These are phyloP conservation scores for Aphelenchoides avenae DNA, from an alignment of 1,140 invertebrate species.

Conservation along the genomic window DNA sequence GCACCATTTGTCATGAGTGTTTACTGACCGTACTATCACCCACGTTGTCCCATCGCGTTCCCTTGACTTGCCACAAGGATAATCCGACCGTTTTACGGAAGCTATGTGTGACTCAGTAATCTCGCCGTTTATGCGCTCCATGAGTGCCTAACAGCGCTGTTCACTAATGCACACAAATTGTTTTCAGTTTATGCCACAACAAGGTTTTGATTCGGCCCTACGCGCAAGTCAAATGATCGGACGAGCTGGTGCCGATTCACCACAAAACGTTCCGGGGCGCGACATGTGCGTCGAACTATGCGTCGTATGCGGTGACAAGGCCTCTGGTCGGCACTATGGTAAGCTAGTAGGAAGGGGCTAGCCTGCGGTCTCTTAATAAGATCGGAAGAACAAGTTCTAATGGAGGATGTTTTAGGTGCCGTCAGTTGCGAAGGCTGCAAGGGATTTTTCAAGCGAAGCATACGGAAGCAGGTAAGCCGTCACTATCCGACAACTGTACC, in stretches of 20 bases:
- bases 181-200: no score
- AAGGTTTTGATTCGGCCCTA: slow-evolving; percentile 1
- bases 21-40: no score
- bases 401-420: slow-evolving; percentile 54
- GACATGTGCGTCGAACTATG: slow-evolving; percentile 22
- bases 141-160: slow-evolving; percentile 1
- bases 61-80: no score
- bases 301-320: slow-evolving; percentile 37
- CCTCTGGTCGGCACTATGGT: slow-evolving; percentile 20
- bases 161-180: background rate
- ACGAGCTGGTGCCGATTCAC: slow-evolving; percentile 1
- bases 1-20: no score
- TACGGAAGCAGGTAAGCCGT: slow-evolving; percentile 44
- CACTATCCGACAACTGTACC: background rate
- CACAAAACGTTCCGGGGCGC: slow-evolving; percentile 5
- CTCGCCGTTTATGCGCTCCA: background rate
- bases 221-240: background rate
- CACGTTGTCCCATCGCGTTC: no score
- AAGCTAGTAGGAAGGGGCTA: no score
- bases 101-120: background rate
- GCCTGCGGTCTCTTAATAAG: no score
- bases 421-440: slow-evolving; percentile 76
- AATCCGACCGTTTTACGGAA: no score
- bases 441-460: slow-evolving; percentile 53
- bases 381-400: no score